These are phyloP conservation scores for Dromiciops gliroides DNA, from an alignment of 2,113 vertebrate species.

Conservation along the genomic window DNA sequence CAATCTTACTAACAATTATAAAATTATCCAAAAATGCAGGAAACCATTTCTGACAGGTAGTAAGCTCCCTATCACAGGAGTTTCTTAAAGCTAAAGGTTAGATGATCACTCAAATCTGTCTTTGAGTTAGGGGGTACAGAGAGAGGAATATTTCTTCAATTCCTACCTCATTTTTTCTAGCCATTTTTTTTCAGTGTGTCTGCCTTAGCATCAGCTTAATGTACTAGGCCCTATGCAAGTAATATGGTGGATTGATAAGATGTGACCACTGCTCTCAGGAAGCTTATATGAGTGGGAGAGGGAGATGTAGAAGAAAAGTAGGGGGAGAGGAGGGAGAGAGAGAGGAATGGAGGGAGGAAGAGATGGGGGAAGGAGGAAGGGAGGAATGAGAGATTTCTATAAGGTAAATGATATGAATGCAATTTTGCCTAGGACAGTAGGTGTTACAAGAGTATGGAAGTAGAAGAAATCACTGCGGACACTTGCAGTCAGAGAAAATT, in stretches of 20 bases:
- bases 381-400: background rate
- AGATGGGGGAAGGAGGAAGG: background rate
- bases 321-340: background rate
- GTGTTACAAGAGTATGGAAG: background rate
- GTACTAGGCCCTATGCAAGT: background rate
- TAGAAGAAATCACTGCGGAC: background rate
- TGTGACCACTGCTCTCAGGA: background rate
- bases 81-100: background rate
- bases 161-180: background rate
- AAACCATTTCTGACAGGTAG: background rate
- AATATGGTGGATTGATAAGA: background rate
- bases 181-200: background rate
- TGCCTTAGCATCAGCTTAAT: background rate
- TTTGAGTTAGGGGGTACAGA: rapidly evolving
- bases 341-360: background rate
- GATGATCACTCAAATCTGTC: background rate
- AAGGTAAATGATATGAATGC: background rate
- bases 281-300: background rate
- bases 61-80: background rate
- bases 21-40: background rate
- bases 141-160: background rate
- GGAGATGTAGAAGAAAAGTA: no score
- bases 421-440: background rate
- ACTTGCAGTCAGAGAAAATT: background rate
- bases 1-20: background rate